Evolutionary conservation across 2,888 invertebrate genomes (phyloP).

Genomic region (Odontomyia ornata): DNA sequence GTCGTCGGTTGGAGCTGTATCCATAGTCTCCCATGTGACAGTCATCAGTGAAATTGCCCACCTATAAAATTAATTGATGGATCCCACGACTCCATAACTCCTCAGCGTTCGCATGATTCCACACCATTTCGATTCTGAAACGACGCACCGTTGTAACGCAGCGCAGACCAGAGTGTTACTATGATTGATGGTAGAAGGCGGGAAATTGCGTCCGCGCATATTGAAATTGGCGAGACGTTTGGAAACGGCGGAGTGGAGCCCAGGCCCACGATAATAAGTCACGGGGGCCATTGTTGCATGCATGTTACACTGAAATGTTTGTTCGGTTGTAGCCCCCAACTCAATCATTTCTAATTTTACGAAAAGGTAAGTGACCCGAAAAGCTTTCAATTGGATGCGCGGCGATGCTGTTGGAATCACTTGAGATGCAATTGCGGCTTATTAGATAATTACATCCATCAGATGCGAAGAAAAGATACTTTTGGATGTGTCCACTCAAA

Average conservation of each 20-base stretch:
- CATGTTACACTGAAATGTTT: not conserved
- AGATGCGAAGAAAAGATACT: not conserved
- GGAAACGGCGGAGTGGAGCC: not conserved
- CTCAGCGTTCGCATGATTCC: not conserved
- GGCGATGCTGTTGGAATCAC: slow-evolving; percentile 4
- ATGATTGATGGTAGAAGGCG: slow-evolving; percentile 35
- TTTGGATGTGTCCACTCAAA: not conserved
- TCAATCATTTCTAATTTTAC: slow-evolving; percentile 39
- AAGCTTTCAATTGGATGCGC: not conserved
- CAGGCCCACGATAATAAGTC: not conserved
- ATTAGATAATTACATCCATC: not conserved
- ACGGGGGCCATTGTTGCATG: slow-evolving; percentile 1
- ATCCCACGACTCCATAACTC: slow-evolving; percentile 27
- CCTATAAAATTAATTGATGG: slow-evolving; percentile 38
- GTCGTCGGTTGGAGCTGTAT: too few relatives aligned
- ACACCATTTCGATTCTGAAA: not conserved
- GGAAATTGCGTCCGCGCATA: slow-evolving; percentile 20
- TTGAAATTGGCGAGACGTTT: slow-evolving; percentile 18
- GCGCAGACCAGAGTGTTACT: slow-evolving; percentile 23
- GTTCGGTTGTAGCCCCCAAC: not conserved
- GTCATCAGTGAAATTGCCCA: slow-evolving; percentile 26
- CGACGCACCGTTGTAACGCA: not conserved
- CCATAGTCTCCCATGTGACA: slow-evolving; percentile 9
- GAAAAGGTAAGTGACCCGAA: slow-evolving; percentile 41
- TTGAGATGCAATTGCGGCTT: slow-evolving; percentile 1